Conservation (phyloP, 1,140 invertebrate genomes). For the Ceratoteleas bidentatus region DNA sequence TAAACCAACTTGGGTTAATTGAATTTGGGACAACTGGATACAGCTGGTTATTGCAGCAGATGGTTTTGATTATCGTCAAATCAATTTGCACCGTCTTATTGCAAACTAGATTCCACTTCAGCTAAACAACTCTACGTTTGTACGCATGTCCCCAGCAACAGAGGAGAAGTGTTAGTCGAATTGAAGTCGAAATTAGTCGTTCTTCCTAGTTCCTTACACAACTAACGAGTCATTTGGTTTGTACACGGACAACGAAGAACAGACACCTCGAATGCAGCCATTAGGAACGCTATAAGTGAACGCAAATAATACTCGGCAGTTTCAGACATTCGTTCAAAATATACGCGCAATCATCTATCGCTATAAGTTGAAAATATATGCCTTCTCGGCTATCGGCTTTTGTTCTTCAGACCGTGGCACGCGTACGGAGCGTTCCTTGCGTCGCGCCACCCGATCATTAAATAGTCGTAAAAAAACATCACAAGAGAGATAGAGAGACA, state of each 20-base stretch:
- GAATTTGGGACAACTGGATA: constrained; percentile 31
- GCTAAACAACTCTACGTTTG: constrained; percentile 16
- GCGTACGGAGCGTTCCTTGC: constrained; percentile 1
- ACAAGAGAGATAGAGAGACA: constrained; percentile 23
- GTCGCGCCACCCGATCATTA: constrained; percentile 6
- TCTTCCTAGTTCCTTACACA: neutral
- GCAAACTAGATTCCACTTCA: constrained; percentile 7
- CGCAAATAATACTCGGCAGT: constrained; percentile 52
- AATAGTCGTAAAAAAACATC: constrained; percentile 31
- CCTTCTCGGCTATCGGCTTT: constrained; percentile 22
- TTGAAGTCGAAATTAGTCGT: neutral
- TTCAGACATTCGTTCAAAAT: constrained; percentile 51
- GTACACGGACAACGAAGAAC: constrained; percentile 34
- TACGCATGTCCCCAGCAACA: constrained; percentile 4
- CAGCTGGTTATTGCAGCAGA: constrained; percentile 11
- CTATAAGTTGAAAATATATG: constrained; percentile 53
- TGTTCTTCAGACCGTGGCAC: too few relatives aligned
- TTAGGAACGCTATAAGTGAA: constrained; percentile 52
- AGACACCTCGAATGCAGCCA: constrained; percentile 27
- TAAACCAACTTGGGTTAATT: constrained; percentile 23
- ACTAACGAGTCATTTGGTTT: constrained; percentile 61
- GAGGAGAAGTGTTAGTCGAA: neutral
- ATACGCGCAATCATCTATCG: constrained; percentile 33
- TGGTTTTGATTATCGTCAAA: constrained; percentile 27
- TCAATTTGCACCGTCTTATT: constrained; percentile 36